These are phyloP conservation scores for Nyctalus aviator DNA, from an alignment of 2,797 vertebrate species.

Conservation along the genomic window DNA sequence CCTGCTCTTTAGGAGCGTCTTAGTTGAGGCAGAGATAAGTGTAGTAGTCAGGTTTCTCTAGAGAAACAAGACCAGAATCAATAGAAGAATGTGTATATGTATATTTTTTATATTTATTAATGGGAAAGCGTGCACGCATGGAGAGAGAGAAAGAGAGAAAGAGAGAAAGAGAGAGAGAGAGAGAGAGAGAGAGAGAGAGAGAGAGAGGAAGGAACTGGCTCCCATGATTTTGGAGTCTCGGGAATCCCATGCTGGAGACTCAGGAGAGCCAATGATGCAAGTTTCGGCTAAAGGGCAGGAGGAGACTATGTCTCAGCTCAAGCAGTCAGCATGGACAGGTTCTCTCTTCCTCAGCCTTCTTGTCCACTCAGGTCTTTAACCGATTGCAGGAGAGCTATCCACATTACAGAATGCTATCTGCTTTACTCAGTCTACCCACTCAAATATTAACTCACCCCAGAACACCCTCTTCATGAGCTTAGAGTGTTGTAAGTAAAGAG, in stretches of 20 bases:
- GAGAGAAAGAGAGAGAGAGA: not conserved
- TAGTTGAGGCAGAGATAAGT: not conserved
- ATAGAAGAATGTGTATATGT: not conserved
- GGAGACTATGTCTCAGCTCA: not conserved
- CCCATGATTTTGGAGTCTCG: not conserved
- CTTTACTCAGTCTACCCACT: not conserved
- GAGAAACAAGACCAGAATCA: not conserved
- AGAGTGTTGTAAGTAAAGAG: not conserved
- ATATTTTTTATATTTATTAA: not conserved
- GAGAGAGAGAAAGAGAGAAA: too few species aligned
- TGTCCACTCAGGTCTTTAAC: not conserved
- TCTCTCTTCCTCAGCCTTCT: not conserved
- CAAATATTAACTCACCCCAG: not conserved
- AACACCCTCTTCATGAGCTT: not conserved
- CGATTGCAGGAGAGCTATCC: not conserved
- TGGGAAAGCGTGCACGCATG: fast-evolving
- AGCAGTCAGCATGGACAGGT: not conserved
- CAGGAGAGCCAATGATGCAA: not conserved
- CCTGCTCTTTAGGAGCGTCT: not conserved
- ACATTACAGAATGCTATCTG: not conserved
- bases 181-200: not conserved
- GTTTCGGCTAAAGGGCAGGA: not conserved
- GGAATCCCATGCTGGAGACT: not conserved
- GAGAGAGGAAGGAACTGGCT: not conserved
- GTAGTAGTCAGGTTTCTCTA: not conserved